Evolutionary conservation across 2,797 vertebrate species (phyloP).

Genomic region (Premnoplex brunnescens): DNA sequence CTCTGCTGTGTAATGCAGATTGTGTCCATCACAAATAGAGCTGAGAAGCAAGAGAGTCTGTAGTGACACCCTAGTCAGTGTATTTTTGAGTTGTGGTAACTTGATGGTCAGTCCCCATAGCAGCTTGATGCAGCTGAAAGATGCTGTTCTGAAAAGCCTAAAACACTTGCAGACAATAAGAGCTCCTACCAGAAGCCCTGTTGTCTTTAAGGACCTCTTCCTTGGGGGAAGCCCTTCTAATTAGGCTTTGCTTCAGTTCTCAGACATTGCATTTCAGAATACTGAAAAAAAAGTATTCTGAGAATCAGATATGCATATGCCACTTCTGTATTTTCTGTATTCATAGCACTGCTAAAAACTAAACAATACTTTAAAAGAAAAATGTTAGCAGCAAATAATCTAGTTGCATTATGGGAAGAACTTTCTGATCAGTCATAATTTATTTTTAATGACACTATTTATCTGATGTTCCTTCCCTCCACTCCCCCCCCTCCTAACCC

Average conservation of each 20-base stretch:
- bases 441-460: neutral
- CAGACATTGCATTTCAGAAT: neutral
- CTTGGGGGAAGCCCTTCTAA: neutral
- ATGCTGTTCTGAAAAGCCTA: neutral
- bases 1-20: neutral
- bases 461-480: neutral
- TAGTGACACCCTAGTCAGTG: neutral
- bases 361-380: neutral
- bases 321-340: neutral
- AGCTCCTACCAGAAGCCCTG: neutral
- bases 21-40: neutral
- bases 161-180: neutral
- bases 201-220: neutral
- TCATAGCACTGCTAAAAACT: neutral
- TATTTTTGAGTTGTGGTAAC: neutral
- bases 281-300: neutral
- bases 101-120: neutral
- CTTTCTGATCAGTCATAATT: neutral
- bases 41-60: neutral
- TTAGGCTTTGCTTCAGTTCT: neutral
- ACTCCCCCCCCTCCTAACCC: fast-evolving
- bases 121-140: neutral
- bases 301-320: neutral
- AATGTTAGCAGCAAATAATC: neutral
- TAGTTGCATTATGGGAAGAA: neutral